These are phyloP conservation scores for Pogonus chalceus DNA, from an alignment of 1,140 invertebrate genomes.

Conservation along the genomic window DNA sequence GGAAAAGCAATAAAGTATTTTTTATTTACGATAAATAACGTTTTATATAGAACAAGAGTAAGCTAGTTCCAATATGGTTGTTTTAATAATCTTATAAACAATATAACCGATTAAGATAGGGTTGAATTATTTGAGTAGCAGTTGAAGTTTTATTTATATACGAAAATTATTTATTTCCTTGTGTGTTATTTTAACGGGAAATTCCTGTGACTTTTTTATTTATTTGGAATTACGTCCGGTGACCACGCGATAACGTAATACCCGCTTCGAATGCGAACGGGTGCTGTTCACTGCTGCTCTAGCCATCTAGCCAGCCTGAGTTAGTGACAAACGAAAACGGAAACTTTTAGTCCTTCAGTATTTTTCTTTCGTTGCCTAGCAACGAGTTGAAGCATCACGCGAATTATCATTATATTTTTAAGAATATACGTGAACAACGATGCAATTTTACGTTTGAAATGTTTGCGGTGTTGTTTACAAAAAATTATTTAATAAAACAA, in stretches of 20 bases:
- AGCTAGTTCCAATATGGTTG: too few relatives aligned
- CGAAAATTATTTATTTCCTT: neutral
- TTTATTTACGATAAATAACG: too few relatives aligned
- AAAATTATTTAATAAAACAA: too few relatives aligned
- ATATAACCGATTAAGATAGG: too few relatives aligned
- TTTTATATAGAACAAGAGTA: too few relatives aligned
- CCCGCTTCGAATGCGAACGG: neutral
- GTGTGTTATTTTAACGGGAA: neutral
- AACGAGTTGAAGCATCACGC: neutral
- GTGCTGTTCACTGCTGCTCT: neutral
- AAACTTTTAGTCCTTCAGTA: neutral
- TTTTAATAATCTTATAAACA: too few relatives aligned
- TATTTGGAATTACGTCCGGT: neutral
- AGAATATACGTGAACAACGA: too few relatives aligned
- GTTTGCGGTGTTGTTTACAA: too few relatives aligned
- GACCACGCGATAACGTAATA: neutral
- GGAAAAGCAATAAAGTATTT: too few relatives aligned
- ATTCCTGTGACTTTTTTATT: neutral
- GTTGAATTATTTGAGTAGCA: neutral
- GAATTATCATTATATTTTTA: neutral
- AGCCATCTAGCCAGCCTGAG: neutral
- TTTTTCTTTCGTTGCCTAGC: neutral
- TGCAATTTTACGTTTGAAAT: too few relatives aligned
- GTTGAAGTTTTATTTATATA: slow-evolving; percentile 1
- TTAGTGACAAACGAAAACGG: too few relatives aligned